Evolutionary conservation across 2,888 invertebrate species (phyloP), one percentile per base, ranked within the genome.

Genomic region (Nysson spinosus): DNA sequence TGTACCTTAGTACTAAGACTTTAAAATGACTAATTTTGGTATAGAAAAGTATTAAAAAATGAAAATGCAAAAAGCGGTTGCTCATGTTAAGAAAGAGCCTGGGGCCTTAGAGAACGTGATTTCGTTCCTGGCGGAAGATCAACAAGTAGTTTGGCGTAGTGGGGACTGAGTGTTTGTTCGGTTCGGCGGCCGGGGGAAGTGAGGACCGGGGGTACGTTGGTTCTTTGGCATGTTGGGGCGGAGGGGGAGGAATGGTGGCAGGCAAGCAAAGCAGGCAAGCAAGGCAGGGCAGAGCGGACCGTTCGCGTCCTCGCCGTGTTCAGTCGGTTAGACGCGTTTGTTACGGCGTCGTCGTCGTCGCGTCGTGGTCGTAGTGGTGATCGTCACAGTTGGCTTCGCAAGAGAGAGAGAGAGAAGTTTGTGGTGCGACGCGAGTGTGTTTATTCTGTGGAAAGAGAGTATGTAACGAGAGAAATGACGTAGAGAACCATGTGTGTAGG

Each of bases 301-400:
- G 62, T 62, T 68, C 67, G 70, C 75, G 73, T 75, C 50, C 71
- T 42, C 58, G 54, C 62, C 46, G 68, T 72, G 57, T 61, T 79
- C 77, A 78, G 79, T 78, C 65, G 75, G 66, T 55, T 69, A 77
- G 69, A 69, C 73, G 78, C 78, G 76, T 78, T 77, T 66, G 72
- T 65, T n/a, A 58, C 69, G 68, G 64, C 46, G 71, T 76, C 17
- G 57, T 69, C 64, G 49, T 50, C 26, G 26, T 11, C 19, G 7
- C 35, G 20, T 44, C 17, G 49, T 12, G 20, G 7, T 20, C 22
- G 30, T 39, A 43, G 47, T 19, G 26, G 19, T 14, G 40, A 22
- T 20, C 44, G 57, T 30, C n/a, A 26, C 20, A 28, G 61, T 43
- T 28, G n/a, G n/a, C n/a, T n/a, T n/a, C n/a, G n/a, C n/a, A 30